Evolutionary conservation across 1,140 invertebrate genomes (phyloP).

Genomic region (Drosophila nigrodunni): DNA sequence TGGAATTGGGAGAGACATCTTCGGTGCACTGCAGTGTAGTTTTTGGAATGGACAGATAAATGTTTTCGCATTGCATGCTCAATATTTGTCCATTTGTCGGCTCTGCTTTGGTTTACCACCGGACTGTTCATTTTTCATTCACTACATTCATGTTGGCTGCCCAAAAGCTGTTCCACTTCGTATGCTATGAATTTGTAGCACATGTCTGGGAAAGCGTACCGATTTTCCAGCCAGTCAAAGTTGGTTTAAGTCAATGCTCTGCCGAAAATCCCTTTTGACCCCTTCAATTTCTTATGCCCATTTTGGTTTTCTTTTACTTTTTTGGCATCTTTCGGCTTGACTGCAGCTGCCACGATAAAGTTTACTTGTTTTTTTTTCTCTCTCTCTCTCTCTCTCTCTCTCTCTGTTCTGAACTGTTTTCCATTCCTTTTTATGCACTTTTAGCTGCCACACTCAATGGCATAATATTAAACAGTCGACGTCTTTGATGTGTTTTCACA

Average conservation of each 20-base stretch:
- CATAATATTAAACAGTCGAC: constrained; percentile 43
- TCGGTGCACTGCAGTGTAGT: constrained; percentile 26
- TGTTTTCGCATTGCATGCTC: constrained; percentile 26
- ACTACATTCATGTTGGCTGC: constrained; percentile 19
- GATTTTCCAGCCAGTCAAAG: constrained; percentile 53
- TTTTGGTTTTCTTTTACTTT: constrained; percentile 29
- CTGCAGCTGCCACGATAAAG: constrained; percentile 42
- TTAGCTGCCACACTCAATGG: constrained; percentile 33
- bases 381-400: not conserved
- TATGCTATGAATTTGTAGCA: constrained; percentile 43
- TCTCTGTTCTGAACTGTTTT: constrained; percentile 14
- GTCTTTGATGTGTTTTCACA: constrained; percentile 36
- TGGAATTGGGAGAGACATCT: not conserved
- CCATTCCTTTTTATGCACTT: constrained; percentile 45
- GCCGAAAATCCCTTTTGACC: constrained; percentile 29
- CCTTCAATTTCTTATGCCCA: constrained; percentile 23
- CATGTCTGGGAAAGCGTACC: constrained; percentile 30
- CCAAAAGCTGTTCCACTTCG: constrained; percentile 14
- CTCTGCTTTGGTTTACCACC: constrained; percentile 17
- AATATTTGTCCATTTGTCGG: constrained; percentile 25
- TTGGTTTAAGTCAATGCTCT: constrained; percentile 49
- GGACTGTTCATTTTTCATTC: constrained; percentile 39
- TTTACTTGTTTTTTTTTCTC: constrained; percentile 2
- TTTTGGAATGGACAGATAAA: constrained; percentile 3
- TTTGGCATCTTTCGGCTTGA: constrained; percentile 3